Conservation (phyloP, 2,797 vertebrate genomes). For the Somateria mollissima region DNA sequence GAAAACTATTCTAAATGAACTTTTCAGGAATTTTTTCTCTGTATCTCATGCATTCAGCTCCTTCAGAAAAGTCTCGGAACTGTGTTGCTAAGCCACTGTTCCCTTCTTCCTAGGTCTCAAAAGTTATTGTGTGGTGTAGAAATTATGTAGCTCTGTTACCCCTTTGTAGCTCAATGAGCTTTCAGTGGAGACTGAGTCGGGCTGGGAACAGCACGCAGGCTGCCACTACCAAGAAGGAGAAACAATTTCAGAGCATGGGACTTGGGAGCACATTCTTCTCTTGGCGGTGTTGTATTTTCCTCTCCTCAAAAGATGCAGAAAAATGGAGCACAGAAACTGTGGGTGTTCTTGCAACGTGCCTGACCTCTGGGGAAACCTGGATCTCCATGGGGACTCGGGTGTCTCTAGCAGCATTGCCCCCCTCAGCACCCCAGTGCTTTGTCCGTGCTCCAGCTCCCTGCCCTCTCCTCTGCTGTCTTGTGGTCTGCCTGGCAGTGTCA, state of each 20-base stretch:
- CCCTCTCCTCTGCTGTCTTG: conserved; percentile 15
- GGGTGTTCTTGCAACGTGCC: background rate
- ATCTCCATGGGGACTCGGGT: background rate
- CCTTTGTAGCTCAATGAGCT: background rate
- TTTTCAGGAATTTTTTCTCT: conserved; percentile 23
- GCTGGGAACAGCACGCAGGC: background rate
- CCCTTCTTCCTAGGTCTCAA: background rate
- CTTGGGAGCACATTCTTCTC: background rate
- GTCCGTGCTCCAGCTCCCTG: conserved; percentile 46
- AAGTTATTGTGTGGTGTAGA: conserved; percentile 5
- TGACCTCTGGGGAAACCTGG: background rate
- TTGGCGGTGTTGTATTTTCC: background rate
- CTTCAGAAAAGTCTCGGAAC: background rate
- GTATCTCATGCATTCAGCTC: background rate
- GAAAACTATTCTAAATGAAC: conserved; percentile 13
- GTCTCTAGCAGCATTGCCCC: background rate
- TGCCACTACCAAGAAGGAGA: background rate
- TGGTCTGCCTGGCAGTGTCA: background rate
- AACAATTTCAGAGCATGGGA: background rate
- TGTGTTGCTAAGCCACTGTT: background rate
- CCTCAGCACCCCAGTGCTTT: conserved; percentile 28
- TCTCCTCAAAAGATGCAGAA: background rate
- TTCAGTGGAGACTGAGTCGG: background rate
- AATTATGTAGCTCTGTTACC: background rate
- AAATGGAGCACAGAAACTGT: background rate